These are phyloP conservation scores for Chiroxiphia lanceolata DNA, from an alignment of 2,797 vertebrate genomes.

Conservation along the genomic window DNA sequence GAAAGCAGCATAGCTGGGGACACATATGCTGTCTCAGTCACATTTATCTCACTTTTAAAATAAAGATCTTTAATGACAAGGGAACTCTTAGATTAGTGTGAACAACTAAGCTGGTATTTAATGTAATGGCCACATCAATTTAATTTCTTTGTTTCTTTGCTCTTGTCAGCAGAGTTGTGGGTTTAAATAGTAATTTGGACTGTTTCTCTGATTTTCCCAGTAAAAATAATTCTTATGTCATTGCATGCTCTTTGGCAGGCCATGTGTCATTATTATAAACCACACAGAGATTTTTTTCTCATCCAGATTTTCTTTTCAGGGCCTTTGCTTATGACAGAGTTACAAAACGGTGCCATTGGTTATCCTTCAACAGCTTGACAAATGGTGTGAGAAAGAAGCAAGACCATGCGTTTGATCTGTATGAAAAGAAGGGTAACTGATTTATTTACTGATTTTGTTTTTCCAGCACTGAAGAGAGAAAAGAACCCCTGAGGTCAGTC, in stretches of 20 bases:
- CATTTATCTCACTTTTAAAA: constrained; percentile 51
- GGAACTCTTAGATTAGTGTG: constrained; percentile 34
- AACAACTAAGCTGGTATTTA: constrained; percentile 54
- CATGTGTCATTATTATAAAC: constrained; percentile 60
- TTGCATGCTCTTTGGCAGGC: constrained; percentile 55
- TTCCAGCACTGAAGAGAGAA: background rate
- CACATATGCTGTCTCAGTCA: background rate
- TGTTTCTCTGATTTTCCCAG: constrained; percentile 41
- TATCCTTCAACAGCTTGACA: constrained; percentile 91
- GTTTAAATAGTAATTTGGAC: constrained; percentile 48
- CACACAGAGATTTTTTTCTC: constrained; percentile 60
- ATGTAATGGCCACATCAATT: constrained; percentile 35
- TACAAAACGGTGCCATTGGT: constrained; percentile 93
- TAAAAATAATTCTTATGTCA: constrained; percentile 57
- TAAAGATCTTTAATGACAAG: constrained; percentile 33
- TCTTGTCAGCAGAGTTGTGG: constrained; percentile 48
- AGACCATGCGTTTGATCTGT: constrained; percentile 90
- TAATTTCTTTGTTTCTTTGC: constrained; percentile 52
- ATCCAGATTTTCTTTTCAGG: constrained; percentile 80
- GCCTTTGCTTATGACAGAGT: constrained; percentile 95
- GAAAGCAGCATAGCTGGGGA: background rate
- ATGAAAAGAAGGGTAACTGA: constrained; percentile 95
- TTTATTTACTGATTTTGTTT: constrained; percentile 67
- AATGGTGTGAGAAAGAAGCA: constrained; percentile 83
- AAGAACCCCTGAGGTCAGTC: background rate